phyloP scores from a whole-genome alignment of 2,113 vertebrate species.

The Amblyopsis rosae region DNA sequence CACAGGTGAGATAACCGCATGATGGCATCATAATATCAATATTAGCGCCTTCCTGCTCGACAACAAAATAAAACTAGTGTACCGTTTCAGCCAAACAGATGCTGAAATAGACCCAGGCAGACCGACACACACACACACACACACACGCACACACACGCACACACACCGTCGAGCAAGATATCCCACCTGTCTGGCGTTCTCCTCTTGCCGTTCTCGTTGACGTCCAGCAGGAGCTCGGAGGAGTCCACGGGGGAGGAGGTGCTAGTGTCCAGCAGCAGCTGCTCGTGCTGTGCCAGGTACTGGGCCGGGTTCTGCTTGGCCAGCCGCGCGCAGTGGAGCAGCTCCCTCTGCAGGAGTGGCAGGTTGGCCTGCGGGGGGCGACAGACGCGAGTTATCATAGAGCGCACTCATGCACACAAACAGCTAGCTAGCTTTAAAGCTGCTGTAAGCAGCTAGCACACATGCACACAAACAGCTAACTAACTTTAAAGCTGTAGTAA shows the following conservation, averaged over 20 bases:
- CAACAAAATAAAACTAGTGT: background rate
- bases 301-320: slow-evolving; percentile 97
- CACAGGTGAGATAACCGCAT: too few relatives aligned
- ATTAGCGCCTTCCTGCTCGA: background rate
- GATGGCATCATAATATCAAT: too few relatives aligned
- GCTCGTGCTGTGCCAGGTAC: slow-evolving; percentile 97
- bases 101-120: background rate
- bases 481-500: too few relatives aligned
- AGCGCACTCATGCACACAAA: too few relatives aligned
- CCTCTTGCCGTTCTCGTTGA: slow-evolving; percentile 92
- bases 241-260: slow-evolving; percentile 88
- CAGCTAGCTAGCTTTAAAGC: too few relatives aligned
- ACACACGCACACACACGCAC: background rate
- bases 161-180: background rate
- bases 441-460: background rate
- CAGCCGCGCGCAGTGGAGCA: slow-evolving; percentile 93
- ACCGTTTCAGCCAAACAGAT: too few relatives aligned
- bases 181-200: slow-evolving; percentile 92
- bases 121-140: too few relatives aligned
- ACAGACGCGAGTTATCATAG: background rate
- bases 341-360: slow-evolving; percentile 92
- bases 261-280: slow-evolving; percentile 91
- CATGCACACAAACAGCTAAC: too few relatives aligned
- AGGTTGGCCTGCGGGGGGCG: slow-evolving; percentile 84
- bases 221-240: slow-evolving; percentile 90